Percentiles rank a stretch among this genome's conserved stretches.
phyloP scores from a whole-genome alignment of 2,113 vertebrate species.

The Chionis minor region DNA sequence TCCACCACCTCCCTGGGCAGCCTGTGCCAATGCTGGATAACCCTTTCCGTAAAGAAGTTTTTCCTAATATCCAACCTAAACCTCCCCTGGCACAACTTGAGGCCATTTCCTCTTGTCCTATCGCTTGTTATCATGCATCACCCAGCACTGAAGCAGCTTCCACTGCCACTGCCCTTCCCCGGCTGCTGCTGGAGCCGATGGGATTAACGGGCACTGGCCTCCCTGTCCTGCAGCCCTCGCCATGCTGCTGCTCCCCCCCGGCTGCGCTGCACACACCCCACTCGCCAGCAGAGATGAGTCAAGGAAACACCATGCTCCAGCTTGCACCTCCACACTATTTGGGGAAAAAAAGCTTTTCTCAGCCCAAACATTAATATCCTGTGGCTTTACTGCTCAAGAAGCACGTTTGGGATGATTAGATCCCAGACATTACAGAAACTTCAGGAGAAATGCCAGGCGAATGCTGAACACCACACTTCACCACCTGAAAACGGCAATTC shows the following conservation, averaged over 20 bases:
- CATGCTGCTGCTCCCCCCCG: too few species aligned
- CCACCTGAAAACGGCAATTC: neutral
- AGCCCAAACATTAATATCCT: neutral
- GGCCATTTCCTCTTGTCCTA: too few species aligned
- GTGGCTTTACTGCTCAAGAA: neutral
- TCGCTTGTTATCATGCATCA: too few species aligned
- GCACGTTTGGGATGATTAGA: neutral
- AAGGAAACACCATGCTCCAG: neutral
- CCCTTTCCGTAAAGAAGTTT: too few species aligned
- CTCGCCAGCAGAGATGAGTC: too few species aligned
- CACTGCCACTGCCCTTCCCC: neutral
- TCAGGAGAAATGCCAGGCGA: neutral
- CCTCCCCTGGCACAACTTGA: too few species aligned
- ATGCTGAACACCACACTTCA: neutral
- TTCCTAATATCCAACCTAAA: too few species aligned
- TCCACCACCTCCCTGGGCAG: too few species aligned
- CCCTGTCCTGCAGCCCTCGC: fast-evolving
- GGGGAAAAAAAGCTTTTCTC: neutral
- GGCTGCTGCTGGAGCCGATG: neutral
- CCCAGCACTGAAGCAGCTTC: neutral
- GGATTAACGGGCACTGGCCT: neutral
- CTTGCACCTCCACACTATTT: neutral
- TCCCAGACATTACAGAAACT: neutral
- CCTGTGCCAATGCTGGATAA: too few species aligned
- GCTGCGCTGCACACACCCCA: neutral